Evolutionary conservation across 1,140 invertebrate species (phyloP), one percentile per base, ranked within the genome.

Genomic region (Caenorhabditis briggsae): DNA sequence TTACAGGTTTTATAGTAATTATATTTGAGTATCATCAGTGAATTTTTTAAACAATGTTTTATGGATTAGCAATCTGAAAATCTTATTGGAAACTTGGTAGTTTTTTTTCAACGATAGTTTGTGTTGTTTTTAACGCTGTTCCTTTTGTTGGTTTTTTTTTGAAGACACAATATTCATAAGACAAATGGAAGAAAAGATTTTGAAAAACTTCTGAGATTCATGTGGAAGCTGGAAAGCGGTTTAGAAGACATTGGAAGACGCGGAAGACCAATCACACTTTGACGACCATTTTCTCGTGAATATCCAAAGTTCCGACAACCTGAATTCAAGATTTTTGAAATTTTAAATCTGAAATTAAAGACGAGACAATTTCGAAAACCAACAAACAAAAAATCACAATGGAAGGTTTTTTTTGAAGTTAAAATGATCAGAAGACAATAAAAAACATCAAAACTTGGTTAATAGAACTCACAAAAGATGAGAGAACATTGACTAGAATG

Each of bases 251-350:
- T 12, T 8, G n/a, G 41, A 59, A 33, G 58, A 83, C 1, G 55
- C 12, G 5, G 8, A 3, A 53, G n/a, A 12, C n/a, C 16, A 12
- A 61, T 88, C 83, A 90, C 23, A 90, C 89, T 65, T 92, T 91
- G 25, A 91, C 89, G 46, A 91, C 90, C 91, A 92, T 92, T 82
- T 92, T 92, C 85, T 92, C 91, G 64, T 91, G 91, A 25, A 92
- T 92, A 86, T 92, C 91, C 83, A 92, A 78, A 58, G 86, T 91
- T n/a, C 89, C 91, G 41, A 92, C 91, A 41, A 92, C 91, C 91
- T 92, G 88, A 91, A 91, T 89, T 12, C 5, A 2, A 7, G 20
- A 14, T 48, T 83, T 59, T 59, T 0, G 20, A 7, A 78, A 2
- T 5, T 23, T 8, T 20, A 23, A 5, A 33, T 33, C 61, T 33